Conservation (phyloP, 1,140 invertebrate species). For the Archivesica marissinica region DNA sequence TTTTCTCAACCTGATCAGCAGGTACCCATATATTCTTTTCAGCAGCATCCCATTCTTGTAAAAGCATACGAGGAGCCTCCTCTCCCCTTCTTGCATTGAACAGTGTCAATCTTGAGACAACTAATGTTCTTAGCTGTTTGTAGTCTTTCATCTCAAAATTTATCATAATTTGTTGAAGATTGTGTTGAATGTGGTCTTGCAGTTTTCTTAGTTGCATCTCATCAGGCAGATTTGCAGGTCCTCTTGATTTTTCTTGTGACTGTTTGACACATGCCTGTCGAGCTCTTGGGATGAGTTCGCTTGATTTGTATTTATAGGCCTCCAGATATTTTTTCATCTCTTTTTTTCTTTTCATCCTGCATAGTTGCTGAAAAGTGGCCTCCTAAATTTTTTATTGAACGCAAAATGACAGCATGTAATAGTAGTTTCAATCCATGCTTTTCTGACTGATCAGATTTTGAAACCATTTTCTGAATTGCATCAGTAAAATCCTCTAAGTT, state of each 20-base stretch:
- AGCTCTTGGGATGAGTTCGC: constrained; percentile 33
- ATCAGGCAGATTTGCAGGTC: constrained; percentile 27
- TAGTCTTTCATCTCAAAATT: constrained; percentile 53
- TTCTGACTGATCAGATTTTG: no score
- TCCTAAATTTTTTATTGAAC: no score
- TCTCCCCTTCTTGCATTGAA: constrained; percentile 64
- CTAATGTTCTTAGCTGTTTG: constrained; percentile 37
- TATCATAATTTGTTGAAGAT: constrained; percentile 20
- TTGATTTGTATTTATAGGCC: background rate
- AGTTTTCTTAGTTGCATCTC: constrained; percentile 33
- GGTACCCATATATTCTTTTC: constrained; percentile 46
- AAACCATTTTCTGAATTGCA: no score
- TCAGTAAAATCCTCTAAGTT: no score
- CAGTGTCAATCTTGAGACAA: constrained; percentile 56
- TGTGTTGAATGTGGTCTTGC: constrained; percentile 32
- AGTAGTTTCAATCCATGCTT: no score
- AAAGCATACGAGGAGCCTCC: constrained; percentile 41
- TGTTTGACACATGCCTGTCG: constrained; percentile 27
- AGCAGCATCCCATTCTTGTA: constrained; percentile 56
- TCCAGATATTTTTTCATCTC: constrained; percentile 17
- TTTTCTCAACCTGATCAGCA: constrained; percentile 42
- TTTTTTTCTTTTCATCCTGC: constrained; percentile 33
- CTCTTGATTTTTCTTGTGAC: constrained; percentile 45
- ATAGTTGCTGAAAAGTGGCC: no score
- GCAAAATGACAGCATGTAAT: no score